Evolutionary conservation across 2,888 invertebrate species (phyloP).

Genomic region (Caenorhabditis panamensis): DNA sequence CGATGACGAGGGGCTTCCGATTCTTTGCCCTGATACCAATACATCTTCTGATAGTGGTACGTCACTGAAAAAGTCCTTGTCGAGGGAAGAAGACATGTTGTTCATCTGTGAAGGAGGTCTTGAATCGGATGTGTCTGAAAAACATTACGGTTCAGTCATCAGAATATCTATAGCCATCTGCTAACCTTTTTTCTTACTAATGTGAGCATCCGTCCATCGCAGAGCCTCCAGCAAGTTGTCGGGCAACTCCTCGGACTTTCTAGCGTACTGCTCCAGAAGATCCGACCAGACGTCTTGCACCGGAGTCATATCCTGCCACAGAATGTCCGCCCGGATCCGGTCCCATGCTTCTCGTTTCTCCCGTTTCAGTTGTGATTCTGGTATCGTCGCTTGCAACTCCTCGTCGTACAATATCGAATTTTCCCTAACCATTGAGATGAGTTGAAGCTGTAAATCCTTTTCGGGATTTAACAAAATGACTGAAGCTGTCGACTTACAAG

Average conservation of each 20-base stretch:
- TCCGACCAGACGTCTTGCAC: constrained; percentile 41
- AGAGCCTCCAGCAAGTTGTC: constrained; percentile 33
- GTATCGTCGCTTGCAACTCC: constrained; percentile 14
- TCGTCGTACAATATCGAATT: constrained; percentile 38
- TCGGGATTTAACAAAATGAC: not conserved
- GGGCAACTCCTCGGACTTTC: constrained; percentile 19
- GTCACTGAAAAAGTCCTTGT: constrained; percentile 36
- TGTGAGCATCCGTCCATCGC: constrained; percentile 34
- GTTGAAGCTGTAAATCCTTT: constrained; percentile 27
- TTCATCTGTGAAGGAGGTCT: constrained; percentile 37
- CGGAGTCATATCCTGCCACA: constrained; percentile 38
- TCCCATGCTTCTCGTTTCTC: constrained; percentile 47
- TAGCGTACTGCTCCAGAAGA: constrained; percentile 39
- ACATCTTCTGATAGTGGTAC: constrained; percentile 31
- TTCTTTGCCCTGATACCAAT: constrained; percentile 8
- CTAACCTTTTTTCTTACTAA: constrained; percentile 19
- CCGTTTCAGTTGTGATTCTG: constrained; percentile 15
- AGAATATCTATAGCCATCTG: no score
- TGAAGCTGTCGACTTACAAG: constrained; percentile 1
- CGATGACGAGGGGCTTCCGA: constrained; percentile 17
- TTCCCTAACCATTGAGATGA: constrained; percentile 37
- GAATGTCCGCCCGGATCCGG: constrained; percentile 30
- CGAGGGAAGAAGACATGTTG: constrained; percentile 22
- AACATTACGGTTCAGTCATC: not conserved
- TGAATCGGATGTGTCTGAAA: constrained; percentile 13